Conservation (phyloP, 1,140 invertebrate species). For the Microplitis mediator region DNA sequence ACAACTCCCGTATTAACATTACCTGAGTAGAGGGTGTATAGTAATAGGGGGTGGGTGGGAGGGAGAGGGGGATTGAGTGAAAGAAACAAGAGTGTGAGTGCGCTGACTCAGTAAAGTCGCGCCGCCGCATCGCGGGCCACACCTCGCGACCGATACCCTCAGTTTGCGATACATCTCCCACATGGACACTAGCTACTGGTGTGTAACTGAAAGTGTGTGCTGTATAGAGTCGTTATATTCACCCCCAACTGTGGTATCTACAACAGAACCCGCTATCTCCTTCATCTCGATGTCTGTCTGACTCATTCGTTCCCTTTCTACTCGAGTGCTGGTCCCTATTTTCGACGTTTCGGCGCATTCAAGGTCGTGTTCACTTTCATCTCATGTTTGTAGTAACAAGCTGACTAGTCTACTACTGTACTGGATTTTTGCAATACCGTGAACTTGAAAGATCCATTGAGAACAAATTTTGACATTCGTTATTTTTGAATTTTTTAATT, state of each 20-base stretch:
- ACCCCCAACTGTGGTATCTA: no score
- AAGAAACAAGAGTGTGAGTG: neutral
- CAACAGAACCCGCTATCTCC: neutral
- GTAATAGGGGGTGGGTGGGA: neutral
- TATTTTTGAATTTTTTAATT: no score
- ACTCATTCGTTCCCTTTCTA: neutral
- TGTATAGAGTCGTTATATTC: no score
- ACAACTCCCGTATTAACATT: no score
- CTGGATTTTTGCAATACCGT: no score
- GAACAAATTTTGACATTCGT: neutral
- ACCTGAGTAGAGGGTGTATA: neutral
- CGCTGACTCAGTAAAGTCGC: neutral
- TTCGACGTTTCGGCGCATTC: neutral
- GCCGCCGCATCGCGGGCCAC: conserved; percentile 12
- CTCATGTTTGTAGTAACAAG: neutral
- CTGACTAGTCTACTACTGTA: no score
- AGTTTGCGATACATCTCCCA: neutral
- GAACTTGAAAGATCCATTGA: neutral
- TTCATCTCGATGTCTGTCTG: neutral
- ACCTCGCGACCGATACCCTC: conserved; percentile 20
- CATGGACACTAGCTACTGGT: no score
- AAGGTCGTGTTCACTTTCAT: conserved; percentile 9
- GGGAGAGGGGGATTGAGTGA: neutral
- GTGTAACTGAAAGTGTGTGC: no score
- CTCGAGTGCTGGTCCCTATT: neutral